Conservation (phyloP, 2,113 vertebrate genomes). For the Anser brachyrhynchus region DNA sequence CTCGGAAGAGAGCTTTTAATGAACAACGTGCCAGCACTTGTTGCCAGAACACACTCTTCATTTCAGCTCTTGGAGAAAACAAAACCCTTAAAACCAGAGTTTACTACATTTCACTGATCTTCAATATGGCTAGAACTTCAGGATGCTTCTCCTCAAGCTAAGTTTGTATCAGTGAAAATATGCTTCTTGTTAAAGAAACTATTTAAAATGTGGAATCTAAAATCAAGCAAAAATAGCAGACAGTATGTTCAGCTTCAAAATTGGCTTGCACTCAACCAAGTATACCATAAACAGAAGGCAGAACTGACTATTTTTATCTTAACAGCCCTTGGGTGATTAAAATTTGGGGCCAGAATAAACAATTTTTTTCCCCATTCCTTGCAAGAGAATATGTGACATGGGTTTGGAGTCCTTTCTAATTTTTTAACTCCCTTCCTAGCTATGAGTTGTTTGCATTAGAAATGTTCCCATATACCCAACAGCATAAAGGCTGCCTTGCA, state of each 20-base stretch:
- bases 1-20: conserved; percentile 71
- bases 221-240: conserved; percentile 84
- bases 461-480: conserved; percentile 39
- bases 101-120: conserved; percentile 79
- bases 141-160: conserved; percentile 81
- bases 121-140: conserved; percentile 81
- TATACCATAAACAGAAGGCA: conserved; percentile 83
- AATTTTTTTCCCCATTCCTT: conserved; percentile 78
- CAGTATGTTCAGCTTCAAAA: conserved; percentile 83
- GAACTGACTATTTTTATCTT: conserved; percentile 82
- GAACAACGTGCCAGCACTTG: conserved; percentile 69
- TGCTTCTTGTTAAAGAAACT: conserved; percentile 83
- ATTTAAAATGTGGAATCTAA: conserved; percentile 84
- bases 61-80: conserved; percentile 77
- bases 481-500: conserved; percentile 30
- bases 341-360: conserved; percentile 83
- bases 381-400: conserved; percentile 77
- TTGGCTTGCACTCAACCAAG: conserved; percentile 80
- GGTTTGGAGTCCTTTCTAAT: conserved; percentile 75
- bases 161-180: conserved; percentile 83
- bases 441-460: conserved; percentile 66
- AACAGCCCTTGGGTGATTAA: conserved; percentile 81
- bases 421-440: conserved; percentile 65
- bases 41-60: conserved; percentile 77
- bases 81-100: conserved; percentile 80